These are phyloP conservation scores for Pachydiplax longipennis DNA, from an alignment of 2,888 invertebrate genomes.

Conservation along the genomic window DNA sequence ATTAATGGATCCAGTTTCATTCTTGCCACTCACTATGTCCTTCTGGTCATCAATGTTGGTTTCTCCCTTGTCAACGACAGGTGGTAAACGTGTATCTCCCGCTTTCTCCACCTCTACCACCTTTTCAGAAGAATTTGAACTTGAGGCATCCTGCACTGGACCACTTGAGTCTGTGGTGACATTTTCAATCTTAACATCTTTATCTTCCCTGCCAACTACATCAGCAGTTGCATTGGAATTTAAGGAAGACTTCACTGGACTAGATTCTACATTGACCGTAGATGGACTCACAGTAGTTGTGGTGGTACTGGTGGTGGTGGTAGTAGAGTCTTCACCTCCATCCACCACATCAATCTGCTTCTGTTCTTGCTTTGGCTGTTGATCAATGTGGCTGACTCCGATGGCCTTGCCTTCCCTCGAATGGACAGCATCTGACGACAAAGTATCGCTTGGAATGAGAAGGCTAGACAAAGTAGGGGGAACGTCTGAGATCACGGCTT, in stretches of 20 bases:
- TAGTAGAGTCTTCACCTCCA: background rate
- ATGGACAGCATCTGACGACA: background rate
- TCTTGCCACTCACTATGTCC: background rate
- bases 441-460: slow-evolving; percentile 23
- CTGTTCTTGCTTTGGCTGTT: slow-evolving; percentile 22
- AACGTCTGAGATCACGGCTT: background rate
- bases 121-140: slow-evolving; percentile 4
- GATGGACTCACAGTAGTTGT: slow-evolving; percentile 21
- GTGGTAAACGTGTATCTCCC: background rate
- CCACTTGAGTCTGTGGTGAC: background rate
- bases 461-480: background rate
- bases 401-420: slow-evolving; percentile 37
- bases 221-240: background rate
- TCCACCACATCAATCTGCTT: background rate
- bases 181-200: background rate
- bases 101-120: background rate
- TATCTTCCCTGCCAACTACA: background rate
- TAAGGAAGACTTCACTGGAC: slow-evolving; percentile 37
- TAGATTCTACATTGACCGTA: slow-evolving; percentile 31
- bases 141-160: background rate
- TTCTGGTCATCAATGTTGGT: background rate
- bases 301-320: background rate
- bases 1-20: background rate
- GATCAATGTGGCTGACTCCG: slow-evolving; percentile 4
- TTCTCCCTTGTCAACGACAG: background rate